phyloP scores from a whole-genome alignment of 2,888 invertebrate species.

The Eristalis pertinax region DNA sequence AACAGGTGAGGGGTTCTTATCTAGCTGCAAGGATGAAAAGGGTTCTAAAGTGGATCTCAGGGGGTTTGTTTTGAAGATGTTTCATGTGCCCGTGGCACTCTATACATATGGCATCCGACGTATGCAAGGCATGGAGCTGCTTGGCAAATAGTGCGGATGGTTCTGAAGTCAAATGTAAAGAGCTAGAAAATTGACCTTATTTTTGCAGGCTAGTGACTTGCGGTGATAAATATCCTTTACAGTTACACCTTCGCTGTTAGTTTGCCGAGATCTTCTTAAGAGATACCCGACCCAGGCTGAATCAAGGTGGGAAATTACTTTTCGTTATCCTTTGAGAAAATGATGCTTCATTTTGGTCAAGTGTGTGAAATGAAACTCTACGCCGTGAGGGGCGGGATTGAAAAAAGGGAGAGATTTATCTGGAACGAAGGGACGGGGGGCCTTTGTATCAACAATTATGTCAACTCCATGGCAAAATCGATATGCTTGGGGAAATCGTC shows the following conservation, averaged over 20 bases:
- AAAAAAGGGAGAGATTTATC: neutral
- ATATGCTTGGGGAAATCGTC: neutral
- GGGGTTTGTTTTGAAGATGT: slow-evolving; percentile 8
- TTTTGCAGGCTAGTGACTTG: neutral
- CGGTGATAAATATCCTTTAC: slow-evolving; percentile 5
- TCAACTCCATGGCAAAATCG: neutral
- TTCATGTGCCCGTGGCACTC: neutral
- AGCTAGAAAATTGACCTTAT: slow-evolving; percentile 3
- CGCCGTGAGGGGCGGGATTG: neutral
- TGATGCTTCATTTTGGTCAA: neutral
- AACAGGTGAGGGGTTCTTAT: neutral
- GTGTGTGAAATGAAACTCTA: neutral
- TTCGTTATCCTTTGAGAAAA: neutral
- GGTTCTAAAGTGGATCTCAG: neutral
- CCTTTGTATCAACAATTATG: neutral
- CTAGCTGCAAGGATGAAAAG: slow-evolving; percentile 16
- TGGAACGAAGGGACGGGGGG: neutral
- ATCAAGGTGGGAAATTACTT: slow-evolving; percentile 10
- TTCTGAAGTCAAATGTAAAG: neutral
- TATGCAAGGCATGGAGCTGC: neutral
- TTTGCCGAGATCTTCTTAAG: neutral
- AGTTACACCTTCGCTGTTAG: neutral
- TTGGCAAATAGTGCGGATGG: slow-evolving; percentile 10
- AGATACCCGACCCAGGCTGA: neutral
- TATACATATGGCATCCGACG: neutral